Evolutionary conservation across 2,888 invertebrate species (phyloP), one percentile per base, ranked within the genome.

Genomic region (Ectemnius continuus): DNA sequence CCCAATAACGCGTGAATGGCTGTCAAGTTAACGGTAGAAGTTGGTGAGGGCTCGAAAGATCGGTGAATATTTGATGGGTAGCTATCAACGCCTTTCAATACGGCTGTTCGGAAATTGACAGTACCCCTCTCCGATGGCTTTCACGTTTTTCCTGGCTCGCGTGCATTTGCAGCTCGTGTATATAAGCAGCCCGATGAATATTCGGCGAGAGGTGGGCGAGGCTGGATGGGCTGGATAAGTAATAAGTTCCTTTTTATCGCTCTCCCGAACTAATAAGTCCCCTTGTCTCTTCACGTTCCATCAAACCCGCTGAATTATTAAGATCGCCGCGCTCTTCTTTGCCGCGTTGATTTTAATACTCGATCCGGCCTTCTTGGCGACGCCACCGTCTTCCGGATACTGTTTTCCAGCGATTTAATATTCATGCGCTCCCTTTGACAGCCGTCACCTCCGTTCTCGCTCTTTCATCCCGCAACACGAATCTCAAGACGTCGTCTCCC

Each of bases 181-280:
- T 63, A 61, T 64, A 73, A 73, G 64, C 73, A 62, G 64, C 65
- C 62, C 69, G 73, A 83, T 76, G 76, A 79, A 83, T 78, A 79
- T 76, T 71, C 65, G 46, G 73, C 62, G 63, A 68, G 57, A 67
- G 73, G 70, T 60, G 65, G 66, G 65, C 60, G 68, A 61, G n/a
- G 74, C 47, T 64, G 74, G 64, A 77, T 75, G 79, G 81, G 74
- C 80, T 81, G 86, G 85, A 84, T 85, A 86, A 88, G 89, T 88
- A 89, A 90, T 89, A 89, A 87, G 87, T 89, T 89, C 84, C 76
- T 88, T 88, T 88, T 89, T 88, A 88, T 86, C 88, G 86, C 87
- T 86, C 86, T 81, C 79, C 77, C 81, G 78, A 87, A 87, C 88
- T 90, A 90, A 90, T 89, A 90, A 90, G 88, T 83, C 83, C 84